Base-by-base conservation (phyloP, 2,888 invertebrate genomes). In the Clivina fossor region DNA sequence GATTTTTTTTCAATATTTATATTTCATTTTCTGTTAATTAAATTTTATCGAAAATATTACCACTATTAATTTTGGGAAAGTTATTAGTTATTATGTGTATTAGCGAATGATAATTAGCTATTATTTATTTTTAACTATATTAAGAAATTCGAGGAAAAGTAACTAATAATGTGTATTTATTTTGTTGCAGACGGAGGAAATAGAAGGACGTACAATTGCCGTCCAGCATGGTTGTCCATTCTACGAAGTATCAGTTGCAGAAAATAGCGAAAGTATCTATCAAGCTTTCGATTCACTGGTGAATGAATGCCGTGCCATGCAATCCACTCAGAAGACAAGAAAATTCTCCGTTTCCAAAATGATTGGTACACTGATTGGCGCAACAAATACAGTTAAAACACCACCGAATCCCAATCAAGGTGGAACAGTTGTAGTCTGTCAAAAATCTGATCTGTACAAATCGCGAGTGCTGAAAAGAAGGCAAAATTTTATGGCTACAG, bases 281-380 rank as follows among this genome's bases (percentile, higher is more conserved):
- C 80, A 85, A 41, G 84, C 86, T 55, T 86, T 90, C 65, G 87
- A 88, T 69, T 75, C 80, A 38, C 73, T 88, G 19, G 76, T 88
- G 22, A 80, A 80, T 58, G 86, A 87, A 67, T 84, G 85, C 57
- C 80, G 84, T 58, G 78, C 77, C 15, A 57, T 62, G 49, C 63
- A 64, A 48, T 77, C 71, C 11, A 68, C 80, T 26, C 79, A 81
- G 64, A 81, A 85, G 64, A 80, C 83, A 62, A 76, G 86, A 62
- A 87, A 87, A 71, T 87, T 87, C 74, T 86, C 86, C 55, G 86
- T 88, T 32, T 85, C 85, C 22, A 88, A 88, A 73, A 88, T 89
- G 87, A 81, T 89, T 59, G 88, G 86, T 54, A 85, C 85, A 5
- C 72, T 87, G 58, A 86, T 86, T 69, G 85, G 85, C 28, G 74